These are phyloP conservation scores for Nothobranchius furzeri DNA, from an alignment of 2,113 vertebrate genomes.

Conservation along the genomic window DNA sequence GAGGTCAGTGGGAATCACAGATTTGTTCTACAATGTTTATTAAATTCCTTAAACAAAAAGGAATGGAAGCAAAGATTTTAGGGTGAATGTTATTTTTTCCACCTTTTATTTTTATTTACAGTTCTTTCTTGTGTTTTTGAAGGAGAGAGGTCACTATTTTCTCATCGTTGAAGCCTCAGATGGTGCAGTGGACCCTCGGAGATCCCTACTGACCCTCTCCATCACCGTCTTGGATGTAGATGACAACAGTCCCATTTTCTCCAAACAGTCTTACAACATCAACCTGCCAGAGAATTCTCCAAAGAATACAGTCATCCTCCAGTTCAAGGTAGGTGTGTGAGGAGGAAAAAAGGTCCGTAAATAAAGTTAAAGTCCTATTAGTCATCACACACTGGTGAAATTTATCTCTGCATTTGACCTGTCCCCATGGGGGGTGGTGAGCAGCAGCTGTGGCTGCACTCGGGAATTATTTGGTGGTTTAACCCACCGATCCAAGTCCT, in stretches of 20 bases:
- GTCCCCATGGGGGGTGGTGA: too few relatives aligned
- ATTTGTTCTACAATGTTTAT: constrained; percentile 10
- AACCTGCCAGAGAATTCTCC: constrained; percentile 89
- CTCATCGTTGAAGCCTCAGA: constrained; percentile 90
- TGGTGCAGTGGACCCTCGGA: constrained; percentile 85
- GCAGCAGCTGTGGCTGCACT: too few relatives aligned
- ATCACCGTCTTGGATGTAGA: constrained; percentile 92
- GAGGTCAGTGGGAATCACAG: constrained; percentile 73
- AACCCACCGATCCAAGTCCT: too few relatives aligned
- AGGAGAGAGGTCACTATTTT: constrained; percentile 83
- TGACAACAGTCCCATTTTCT: constrained; percentile 94
- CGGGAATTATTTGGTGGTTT: too few relatives aligned
- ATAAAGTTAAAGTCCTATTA: too few relatives aligned
- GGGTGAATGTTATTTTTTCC: too few relatives aligned
- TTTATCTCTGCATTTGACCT: too few relatives aligned
- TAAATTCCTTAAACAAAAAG: background rate
- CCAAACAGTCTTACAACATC: constrained; percentile 83
- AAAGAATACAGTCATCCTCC: constrained; percentile 82
- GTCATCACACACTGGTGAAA: too few relatives aligned
- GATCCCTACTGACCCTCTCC: constrained; percentile 80
- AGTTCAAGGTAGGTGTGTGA: constrained; percentile 79
- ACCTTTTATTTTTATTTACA: background rate
- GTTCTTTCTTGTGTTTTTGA: background rate
- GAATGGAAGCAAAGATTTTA: too few relatives aligned
- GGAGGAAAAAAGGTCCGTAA: too few relatives aligned